Evolutionary conservation across 2,797 vertebrate genomes (phyloP).

Genomic region (Sebastes diploproa): DNA sequence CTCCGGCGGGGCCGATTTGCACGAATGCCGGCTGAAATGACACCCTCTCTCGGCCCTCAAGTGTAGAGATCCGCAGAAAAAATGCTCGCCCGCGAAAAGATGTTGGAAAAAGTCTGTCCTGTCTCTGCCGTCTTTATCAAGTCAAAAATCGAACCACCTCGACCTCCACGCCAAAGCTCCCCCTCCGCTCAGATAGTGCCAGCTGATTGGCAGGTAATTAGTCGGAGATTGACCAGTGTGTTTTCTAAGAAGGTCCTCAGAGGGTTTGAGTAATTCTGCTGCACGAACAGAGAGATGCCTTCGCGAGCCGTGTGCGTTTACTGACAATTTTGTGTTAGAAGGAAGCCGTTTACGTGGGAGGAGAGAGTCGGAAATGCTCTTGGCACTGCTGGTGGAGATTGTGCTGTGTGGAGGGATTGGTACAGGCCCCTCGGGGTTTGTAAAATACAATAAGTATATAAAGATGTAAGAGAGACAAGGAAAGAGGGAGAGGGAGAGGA

Average conservation of each 20-base stretch:
- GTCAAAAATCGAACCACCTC: constrained; percentile 25
- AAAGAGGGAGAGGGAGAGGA: neutral
- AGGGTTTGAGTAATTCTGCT: constrained; percentile 41
- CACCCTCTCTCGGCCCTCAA: constrained; percentile 8
- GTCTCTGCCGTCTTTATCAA: constrained; percentile 28
- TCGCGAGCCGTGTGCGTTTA: constrained; percentile 23
- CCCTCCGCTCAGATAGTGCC: neutral
- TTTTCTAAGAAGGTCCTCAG: constrained; percentile 41
- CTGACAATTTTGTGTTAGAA: constrained; percentile 43
- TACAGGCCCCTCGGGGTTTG: constrained; percentile 37
- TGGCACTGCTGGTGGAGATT: constrained; percentile 56
- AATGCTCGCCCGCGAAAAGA: constrained; percentile 7
- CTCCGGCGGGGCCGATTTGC: neutral
- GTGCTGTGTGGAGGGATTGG: constrained; percentile 40
- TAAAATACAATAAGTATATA: constrained; percentile 54
- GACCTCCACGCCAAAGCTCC: neutral
- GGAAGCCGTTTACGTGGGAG: constrained; percentile 52
- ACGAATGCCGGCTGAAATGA: constrained; percentile 10
- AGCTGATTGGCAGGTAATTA: constrained; percentile 70
- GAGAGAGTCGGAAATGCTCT: constrained; percentile 46
- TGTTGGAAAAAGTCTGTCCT: constrained; percentile 1
- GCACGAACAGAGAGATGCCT: constrained; percentile 25
- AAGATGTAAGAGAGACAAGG: constrained; percentile 39
- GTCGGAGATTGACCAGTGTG: constrained; percentile 37
- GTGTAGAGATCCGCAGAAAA: constrained; percentile 6